Evolutionary conservation across 1,140 invertebrate genomes (phyloP).

Genomic region (Bicyclus anynana): DNA sequence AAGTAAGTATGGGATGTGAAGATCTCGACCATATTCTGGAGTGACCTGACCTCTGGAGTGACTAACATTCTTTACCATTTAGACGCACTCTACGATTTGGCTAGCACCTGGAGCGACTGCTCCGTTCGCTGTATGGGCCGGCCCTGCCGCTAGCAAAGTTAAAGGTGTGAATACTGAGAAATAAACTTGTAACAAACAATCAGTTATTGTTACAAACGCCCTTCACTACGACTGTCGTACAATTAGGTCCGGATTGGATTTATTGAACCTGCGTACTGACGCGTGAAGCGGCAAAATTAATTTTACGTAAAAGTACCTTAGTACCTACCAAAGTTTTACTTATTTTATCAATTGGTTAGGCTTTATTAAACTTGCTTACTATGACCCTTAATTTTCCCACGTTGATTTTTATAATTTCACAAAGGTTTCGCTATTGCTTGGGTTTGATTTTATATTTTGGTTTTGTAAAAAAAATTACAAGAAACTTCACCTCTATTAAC

Average conservation of each 20-base stretch:
- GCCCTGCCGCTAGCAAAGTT: too few relatives aligned
- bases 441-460: too few relatives aligned
- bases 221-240: neutral
- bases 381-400: neutral
- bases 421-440: neutral
- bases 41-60: too few relatives aligned
- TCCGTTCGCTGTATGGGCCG: too few relatives aligned
- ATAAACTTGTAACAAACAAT: neutral
- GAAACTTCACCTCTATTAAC: too few relatives aligned
- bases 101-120: too few relatives aligned
- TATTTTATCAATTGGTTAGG: neutral
- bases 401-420: neutral
- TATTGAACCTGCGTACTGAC: neutral
- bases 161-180: neutral
- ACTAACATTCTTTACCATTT: too few relatives aligned
- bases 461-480: too few relatives aligned
- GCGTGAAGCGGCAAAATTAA: conserved; percentile 1
- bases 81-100: too few relatives aligned
- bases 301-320: neutral
- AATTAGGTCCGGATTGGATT: conserved; percentile 1
- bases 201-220: neutral
- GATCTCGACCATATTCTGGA: too few relatives aligned
- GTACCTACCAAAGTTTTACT: neutral
- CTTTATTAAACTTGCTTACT: neutral
- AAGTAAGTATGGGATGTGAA: too few relatives aligned